These are phyloP conservation scores for Emydura subglobosa DNA, from an alignment of 2,113 vertebrate genomes.

Conservation along the genomic window DNA sequence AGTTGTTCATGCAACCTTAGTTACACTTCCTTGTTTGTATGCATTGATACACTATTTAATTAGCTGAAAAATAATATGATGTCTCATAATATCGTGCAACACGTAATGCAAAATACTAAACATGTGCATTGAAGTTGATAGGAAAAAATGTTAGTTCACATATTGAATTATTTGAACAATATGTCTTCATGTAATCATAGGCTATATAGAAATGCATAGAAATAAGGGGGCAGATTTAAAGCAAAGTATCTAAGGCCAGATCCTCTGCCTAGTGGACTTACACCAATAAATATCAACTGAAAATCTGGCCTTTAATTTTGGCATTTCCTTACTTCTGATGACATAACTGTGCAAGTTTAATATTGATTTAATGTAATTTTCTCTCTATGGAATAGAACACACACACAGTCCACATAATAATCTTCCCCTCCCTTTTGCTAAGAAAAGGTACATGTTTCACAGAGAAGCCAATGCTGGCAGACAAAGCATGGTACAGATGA, in stretches of 20 bases:
- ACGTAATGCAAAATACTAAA: not conserved
- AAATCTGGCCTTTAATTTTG: fast-evolving
- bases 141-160: not conserved
- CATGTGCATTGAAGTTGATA: not conserved
- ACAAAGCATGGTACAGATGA: not conserved
- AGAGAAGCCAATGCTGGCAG: not conserved
- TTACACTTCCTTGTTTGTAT: not conserved
- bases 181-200: not conserved
- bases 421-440: not conserved
- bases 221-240: not conserved
- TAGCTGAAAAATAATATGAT: not conserved
- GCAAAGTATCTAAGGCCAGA: not conserved
- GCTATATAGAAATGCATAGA: fast-evolving
- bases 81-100: not conserved
- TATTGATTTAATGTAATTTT: not conserved
- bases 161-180: not conserved
- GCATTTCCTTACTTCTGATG: not conserved
- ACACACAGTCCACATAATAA: not conserved
- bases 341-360: not conserved
- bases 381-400: not conserved
- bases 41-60: fast-evolving
- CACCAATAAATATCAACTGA: not conserved
- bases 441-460: not conserved
- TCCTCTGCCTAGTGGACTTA: not conserved
- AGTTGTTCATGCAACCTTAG: not conserved